Conservation (phyloP, 2,113 vertebrate species). For the Microcebus tavaratra region DNA sequence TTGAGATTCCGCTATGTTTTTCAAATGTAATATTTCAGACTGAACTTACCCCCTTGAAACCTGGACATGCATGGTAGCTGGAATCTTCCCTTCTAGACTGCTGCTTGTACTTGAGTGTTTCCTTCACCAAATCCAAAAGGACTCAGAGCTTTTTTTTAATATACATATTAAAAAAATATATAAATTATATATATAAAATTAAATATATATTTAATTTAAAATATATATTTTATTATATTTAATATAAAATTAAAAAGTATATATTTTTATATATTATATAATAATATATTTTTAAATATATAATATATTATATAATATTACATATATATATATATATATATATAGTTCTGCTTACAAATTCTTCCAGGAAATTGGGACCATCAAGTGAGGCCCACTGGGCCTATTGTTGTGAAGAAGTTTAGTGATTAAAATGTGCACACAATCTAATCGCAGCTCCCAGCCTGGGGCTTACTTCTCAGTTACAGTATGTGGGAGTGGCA, state of each 20-base stretch:
- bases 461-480: neutral
- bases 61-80: neutral
- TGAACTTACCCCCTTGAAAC: neutral
- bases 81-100: neutral
- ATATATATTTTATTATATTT: no score
- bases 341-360: neutral
- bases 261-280: no score
- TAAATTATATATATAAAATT: no score
- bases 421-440: neutral
- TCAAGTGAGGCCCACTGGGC: neutral
- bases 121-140: neutral
- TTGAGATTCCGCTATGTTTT: neutral
- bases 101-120: neutral
- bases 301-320: no score
- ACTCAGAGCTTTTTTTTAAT: neutral
- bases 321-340: no score
- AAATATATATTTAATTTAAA: no score
- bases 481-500: neutral
- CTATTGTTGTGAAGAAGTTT: neutral
- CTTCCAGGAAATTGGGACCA: neutral
- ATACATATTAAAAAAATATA: no score
- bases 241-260: no score
- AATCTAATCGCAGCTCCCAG: neutral
- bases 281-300: no score
- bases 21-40: neutral